Conservation (phyloP, 2,113 vertebrate genomes). For the Hippocampus guttulatus region DNA sequence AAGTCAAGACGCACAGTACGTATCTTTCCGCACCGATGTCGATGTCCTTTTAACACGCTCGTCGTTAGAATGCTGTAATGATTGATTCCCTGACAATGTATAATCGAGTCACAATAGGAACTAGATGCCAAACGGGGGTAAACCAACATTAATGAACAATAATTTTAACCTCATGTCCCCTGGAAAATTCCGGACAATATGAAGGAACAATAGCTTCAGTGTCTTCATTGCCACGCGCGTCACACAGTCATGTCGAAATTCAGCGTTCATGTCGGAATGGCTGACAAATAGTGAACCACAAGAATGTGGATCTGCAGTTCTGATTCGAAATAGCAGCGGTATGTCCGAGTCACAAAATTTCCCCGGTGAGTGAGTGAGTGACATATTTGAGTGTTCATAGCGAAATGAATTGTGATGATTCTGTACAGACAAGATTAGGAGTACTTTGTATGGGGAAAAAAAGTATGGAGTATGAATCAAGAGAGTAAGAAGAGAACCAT, state of each 20-base stretch:
- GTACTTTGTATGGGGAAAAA: neutral
- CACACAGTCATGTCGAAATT: neutral
- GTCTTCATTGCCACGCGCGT: neutral
- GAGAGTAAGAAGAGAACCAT: neutral
- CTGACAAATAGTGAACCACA: neutral
- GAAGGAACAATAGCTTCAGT: constrained; percentile 11
- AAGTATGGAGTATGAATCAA: neutral
- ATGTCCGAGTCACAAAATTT: neutral
- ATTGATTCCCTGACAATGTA: constrained; percentile 1
- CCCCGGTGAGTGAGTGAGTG: neutral
- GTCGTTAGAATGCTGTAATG: neutral
- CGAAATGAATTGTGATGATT: neutral
- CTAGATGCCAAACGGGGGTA: neutral
- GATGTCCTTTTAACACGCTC: constrained; percentile 2
- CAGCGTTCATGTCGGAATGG: neutral
- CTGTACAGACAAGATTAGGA: neutral
- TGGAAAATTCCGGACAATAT: neutral
- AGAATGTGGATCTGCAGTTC: neutral
- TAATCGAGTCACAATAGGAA: neutral
- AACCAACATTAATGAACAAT: constrained; percentile 10
- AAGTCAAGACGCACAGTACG: neutral
- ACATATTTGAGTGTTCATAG: neutral
- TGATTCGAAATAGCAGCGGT: neutral
- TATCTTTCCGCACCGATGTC: neutral
- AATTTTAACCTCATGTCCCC: constrained; percentile 4